Conservation (phyloP, 2,113 vertebrate genomes). For the Anarrhichthys ocellatus region DNA sequence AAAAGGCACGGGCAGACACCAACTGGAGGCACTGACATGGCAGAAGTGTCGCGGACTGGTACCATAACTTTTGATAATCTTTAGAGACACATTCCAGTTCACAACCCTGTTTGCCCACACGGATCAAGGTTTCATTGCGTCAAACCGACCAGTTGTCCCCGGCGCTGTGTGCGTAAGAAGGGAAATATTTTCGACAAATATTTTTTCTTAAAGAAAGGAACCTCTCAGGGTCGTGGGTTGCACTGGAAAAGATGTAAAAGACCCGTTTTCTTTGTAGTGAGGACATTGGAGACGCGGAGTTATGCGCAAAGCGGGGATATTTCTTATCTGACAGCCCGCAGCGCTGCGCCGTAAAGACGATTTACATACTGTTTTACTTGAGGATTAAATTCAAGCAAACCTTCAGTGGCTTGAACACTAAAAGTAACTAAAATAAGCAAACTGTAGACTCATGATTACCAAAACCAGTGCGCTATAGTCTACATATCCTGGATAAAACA, state of each 20-base stretch:
- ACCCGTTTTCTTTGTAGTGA: neutral
- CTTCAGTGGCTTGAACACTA: neutral
- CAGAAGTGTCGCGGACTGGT: conserved; percentile 31
- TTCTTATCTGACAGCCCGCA: conserved; percentile 77
- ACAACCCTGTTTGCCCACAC: conserved; percentile 17
- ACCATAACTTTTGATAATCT: conserved; percentile 23
- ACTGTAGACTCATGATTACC: neutral
- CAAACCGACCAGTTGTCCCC: neutral
- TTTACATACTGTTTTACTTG: neutral
- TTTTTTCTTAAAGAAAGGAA: neutral
- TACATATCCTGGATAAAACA: conserved; percentile 2
- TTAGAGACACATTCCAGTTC: conserved; percentile 29
- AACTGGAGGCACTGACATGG: conserved; percentile 14
- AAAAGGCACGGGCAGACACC: conserved; percentile 54
- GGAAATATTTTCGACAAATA: neutral
- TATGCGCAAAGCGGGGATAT: conserved; percentile 44
- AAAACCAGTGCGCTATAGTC: rapidly evolving
- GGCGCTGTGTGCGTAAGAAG: conserved; percentile 38
- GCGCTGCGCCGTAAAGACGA: conserved; percentile 36
- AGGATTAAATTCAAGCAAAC: neutral
- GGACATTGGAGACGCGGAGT: conserved; percentile 38
- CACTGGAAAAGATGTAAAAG: conserved; percentile 7
- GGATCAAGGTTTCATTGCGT: conserved; percentile 18
- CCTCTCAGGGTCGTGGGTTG: neutral
- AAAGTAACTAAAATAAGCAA: neutral